phyloP scores from a whole-genome alignment of 2,113 vertebrate genomes.

The Mobula birostris region DNA sequence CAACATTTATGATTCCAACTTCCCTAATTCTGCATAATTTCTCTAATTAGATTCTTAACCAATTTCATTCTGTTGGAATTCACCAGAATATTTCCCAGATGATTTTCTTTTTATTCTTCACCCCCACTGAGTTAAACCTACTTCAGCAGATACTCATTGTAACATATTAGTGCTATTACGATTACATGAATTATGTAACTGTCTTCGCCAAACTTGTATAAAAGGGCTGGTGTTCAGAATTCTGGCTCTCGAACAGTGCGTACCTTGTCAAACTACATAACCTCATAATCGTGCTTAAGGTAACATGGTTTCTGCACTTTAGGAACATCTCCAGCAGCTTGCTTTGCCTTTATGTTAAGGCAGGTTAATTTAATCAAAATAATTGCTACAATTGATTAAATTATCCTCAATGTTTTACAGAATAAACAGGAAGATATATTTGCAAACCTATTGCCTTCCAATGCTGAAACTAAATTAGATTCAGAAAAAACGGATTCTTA shows the following conservation, averaged over 20 bases:
- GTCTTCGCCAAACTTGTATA: slow-evolving; percentile 23
- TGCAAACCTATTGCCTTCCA: neutral
- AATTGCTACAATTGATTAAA: neutral
- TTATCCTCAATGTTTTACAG: neutral
- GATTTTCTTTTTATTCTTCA: neutral
- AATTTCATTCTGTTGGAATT: neutral
- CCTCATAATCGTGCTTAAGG: slow-evolving; percentile 17
- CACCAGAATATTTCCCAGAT: neutral
- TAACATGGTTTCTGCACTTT: slow-evolving; percentile 23
- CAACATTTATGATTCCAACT: slow-evolving; percentile 7
- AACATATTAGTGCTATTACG: slow-evolving; percentile 27
- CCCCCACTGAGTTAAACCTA: neutral
- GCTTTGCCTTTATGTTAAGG: neutral
- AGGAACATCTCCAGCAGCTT: neutral
- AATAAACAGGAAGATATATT: neutral
- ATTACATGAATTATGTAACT: slow-evolving; percentile 31
- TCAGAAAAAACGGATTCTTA: neutral
- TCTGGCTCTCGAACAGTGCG: slow-evolving; percentile 26
- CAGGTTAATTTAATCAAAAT: neutral
- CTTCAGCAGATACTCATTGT: neutral
- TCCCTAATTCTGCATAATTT: neutral
- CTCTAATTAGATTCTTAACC: neutral
- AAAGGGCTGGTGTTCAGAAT: slow-evolving; percentile 15
- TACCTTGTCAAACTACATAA: slow-evolving; percentile 25
- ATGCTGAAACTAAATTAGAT: neutral